These are phyloP conservation scores for Tragelaphus scriptus DNA, from an alignment of 2,113 vertebrate genomes.

Conservation along the genomic window DNA sequence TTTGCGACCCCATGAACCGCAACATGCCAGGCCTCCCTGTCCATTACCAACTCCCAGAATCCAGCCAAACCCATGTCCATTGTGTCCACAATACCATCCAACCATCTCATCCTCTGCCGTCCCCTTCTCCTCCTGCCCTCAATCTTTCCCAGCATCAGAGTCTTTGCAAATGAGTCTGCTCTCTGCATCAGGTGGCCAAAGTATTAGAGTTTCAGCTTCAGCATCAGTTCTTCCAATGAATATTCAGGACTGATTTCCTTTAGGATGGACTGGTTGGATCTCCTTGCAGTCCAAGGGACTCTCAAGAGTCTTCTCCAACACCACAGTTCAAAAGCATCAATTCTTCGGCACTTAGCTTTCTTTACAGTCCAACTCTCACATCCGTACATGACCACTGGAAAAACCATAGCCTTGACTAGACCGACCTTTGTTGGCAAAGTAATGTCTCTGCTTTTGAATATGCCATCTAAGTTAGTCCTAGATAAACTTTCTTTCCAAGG, in stretches of 20 bases:
- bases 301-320: not conserved
- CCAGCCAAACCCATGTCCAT: not conserved
- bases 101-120: not conserved
- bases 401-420: not conserved
- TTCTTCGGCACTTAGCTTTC: accelerated
- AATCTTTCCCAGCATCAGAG: not conserved
- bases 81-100: not conserved
- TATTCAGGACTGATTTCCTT: not conserved
- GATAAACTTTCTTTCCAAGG: not conserved
- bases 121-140: accelerated
- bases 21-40: not conserved
- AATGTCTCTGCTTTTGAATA: not conserved
- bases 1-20: not conserved
- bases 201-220: not conserved
- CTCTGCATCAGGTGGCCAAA: not conserved
- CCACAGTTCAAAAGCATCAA: not conserved
- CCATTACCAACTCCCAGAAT: not conserved
- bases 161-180: not conserved
- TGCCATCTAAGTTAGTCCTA: not conserved
- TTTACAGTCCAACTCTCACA: not conserved
- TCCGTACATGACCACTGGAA: not conserved
- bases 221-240: not conserved
- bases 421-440: not conserved
- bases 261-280: not conserved
- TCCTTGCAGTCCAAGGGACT: not conserved